Evolutionary conservation across 1,140 invertebrate species (phyloP).

Genomic region (Eulimnadia texana): DNA sequence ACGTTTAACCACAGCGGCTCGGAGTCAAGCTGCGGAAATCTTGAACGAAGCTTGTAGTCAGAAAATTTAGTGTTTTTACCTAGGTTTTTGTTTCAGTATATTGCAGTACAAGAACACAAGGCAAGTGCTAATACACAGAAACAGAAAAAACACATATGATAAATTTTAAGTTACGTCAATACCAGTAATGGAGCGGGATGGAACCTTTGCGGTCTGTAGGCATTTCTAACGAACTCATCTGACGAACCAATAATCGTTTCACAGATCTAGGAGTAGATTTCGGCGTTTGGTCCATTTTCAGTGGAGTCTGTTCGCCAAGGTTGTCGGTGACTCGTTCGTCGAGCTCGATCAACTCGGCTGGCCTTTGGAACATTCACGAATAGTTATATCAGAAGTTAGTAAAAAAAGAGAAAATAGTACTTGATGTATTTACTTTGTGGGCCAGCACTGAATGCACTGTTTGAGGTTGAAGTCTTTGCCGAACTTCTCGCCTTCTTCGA

Average conservation of each 20-base stretch:
- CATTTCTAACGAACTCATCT: constrained; percentile 15
- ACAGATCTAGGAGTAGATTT: not conserved
- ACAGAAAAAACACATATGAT: too few relatives aligned
- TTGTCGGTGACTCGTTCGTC: not conserved
- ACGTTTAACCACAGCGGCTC: constrained; percentile 27
- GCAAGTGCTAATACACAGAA: too few relatives aligned
- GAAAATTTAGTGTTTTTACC: not conserved
- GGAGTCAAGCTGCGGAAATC: constrained; percentile 13
- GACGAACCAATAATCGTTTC: constrained; percentile 9
- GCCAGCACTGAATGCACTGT: constrained; percentile 37
- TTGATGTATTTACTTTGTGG: constrained; percentile 2
- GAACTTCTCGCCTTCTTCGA: constrained; percentile 73
- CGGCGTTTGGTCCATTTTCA: not conserved
- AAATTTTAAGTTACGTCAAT: too few relatives aligned
- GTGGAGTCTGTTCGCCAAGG: not conserved
- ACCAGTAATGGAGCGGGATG: constrained; percentile 16
- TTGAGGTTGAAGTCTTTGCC: constrained; percentile 63
- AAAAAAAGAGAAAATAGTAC: not conserved
- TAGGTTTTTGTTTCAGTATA: not conserved
- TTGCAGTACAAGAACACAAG: too few relatives aligned
- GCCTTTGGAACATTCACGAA: not conserved
- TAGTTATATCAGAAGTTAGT: too few relatives aligned
- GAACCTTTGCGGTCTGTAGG: constrained; percentile 9
- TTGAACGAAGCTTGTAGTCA: not conserved
- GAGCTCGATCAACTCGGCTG: not conserved